Evolutionary conservation across 2,113 vertebrate genomes (phyloP), one percentile per base, ranked within the genome.

Genomic region (Varanus salvator): DNA sequence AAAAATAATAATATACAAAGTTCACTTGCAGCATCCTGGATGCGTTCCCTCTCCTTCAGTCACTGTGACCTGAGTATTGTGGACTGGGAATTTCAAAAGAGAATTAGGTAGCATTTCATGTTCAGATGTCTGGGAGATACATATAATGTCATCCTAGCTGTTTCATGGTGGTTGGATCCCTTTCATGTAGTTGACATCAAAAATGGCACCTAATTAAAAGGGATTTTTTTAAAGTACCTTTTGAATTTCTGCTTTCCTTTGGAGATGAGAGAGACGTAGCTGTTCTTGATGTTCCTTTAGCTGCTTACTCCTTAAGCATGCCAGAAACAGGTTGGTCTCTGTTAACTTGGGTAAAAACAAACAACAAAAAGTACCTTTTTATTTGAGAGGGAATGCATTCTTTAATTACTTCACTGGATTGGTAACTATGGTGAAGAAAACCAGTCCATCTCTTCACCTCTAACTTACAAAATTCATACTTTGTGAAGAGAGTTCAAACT

Each of bases 141-240:
- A 11, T 81, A 34, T n/a, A 8, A 2, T 84, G 86, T 95, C 88
- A 52, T 38, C 31, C 54, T 88, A 29, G 71, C 38, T 90, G 76
- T 91, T 90, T 78, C 92, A 93, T 85, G 84, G 64, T 80, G 6
- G 64, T 44, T 54, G 83, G 25, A 86, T 95, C 77, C 34, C 90
- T 96, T 97, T 96, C 89, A 93, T 95, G 91, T 71, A 95, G 87
- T 86, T 94, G 94, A 95, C 93, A 94, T 97, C 81, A 91, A 96
- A 85, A 97, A 97, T 95, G 88, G 89, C 92, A 96, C 89, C 94
- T 96, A 97, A 97, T 97, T 97, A 96, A 95, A 96, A 92, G 92
- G 69, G 48, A 84, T 92, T 94, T 94, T 91, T 93, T 93, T 93
- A 93, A 80, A 78, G 48, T 77, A 21, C 94, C 91, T 92, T 97